Evolutionary conservation across 2,888 invertebrate genomes (phyloP).

Genomic region (Abrostola triplasia): DNA sequence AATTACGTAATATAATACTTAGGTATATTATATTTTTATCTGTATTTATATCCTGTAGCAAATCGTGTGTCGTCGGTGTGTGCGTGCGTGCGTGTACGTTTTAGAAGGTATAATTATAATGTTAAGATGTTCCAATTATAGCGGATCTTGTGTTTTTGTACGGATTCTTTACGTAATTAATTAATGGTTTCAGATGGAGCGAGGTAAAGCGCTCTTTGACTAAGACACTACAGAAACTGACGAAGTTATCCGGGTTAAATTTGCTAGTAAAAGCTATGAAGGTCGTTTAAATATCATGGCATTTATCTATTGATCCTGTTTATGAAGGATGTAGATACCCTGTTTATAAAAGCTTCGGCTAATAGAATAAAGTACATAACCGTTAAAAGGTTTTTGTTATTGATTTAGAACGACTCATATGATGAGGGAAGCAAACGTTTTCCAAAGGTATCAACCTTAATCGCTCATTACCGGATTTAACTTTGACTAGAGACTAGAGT

Average conservation of each 20-base stretch:
- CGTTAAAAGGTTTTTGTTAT: constrained; percentile 6
- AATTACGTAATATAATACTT: constrained; percentile 34
- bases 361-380: constrained; percentile 1
- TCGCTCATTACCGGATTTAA: too few relatives aligned
- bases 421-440: neutral
- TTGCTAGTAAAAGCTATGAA: constrained; percentile 61
- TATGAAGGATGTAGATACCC: constrained; percentile 21
- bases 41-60: constrained; percentile 18
- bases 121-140: constrained; percentile 63
- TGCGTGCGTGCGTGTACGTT: constrained; percentile 23
- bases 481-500: too few relatives aligned
- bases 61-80: constrained; percentile 2
- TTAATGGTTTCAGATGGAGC: constrained; percentile 19
- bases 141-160: constrained; percentile 77
- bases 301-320: constrained; percentile 56
- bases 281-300: constrained; percentile 62
- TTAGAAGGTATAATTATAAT: constrained; percentile 44
- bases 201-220: constrained; percentile 15
- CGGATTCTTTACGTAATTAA: constrained; percentile 68
- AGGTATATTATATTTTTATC: neutral
- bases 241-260: constrained; percentile 59
- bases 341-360: constrained; percentile 22
- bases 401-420: constrained; percentile 4
- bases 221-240: constrained; percentile 15
- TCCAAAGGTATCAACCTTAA: too few relatives aligned